These are phyloP conservation scores for Apogon talboti DNA, from an alignment of 2,797 vertebrate genomes.

Conservation along the genomic window DNA sequence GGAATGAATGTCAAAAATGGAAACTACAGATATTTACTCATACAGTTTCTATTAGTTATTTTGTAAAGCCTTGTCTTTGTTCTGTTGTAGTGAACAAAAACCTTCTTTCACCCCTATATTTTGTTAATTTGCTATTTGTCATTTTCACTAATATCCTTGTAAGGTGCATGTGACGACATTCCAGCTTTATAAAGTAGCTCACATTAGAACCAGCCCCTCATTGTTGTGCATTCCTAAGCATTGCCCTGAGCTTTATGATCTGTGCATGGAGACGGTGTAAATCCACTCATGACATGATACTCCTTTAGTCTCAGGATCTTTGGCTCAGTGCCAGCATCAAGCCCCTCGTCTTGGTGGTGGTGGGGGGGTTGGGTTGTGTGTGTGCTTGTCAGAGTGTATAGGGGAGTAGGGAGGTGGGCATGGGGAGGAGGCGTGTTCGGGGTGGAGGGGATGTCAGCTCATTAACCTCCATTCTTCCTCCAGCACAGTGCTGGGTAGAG, in stretches of 20 bases:
- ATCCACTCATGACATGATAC: constrained; percentile 39
- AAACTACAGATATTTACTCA: too few species aligned
- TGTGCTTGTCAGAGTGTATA: constrained; percentile 65
- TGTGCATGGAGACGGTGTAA: constrained; percentile 18
- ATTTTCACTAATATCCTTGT: not conserved
- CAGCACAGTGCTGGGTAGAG: constrained; percentile 57
- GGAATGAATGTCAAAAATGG: too few species aligned
- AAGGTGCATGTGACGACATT: constrained; percentile 2
- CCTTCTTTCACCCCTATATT: not conserved
- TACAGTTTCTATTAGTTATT: too few species aligned
- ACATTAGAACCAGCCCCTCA: constrained; percentile 9
- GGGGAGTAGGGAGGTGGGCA: constrained; percentile 26
- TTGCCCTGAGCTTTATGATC: constrained; percentile 11
- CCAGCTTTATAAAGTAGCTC: constrained; percentile 12
- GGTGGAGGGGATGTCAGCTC: constrained; percentile 78
- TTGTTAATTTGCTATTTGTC: not conserved
- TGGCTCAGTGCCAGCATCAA: constrained; percentile 57
- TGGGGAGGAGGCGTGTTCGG: constrained; percentile 62
- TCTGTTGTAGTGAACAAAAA: too few species aligned
- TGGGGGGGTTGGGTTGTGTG: constrained; percentile 41
- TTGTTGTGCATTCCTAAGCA: constrained; percentile 9
- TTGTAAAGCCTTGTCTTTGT: too few species aligned
- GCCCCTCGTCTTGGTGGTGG: constrained; percentile 46
- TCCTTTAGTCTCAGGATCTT: constrained; percentile 37
- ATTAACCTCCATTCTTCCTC: constrained; percentile 79